A percentile compares a stretch with the other conserved stretches of the same genome.
Evolutionary conservation across 2,797 vertebrate genomes (phyloP).

Genomic region (Sebastiscus albofasciatus): DNA sequence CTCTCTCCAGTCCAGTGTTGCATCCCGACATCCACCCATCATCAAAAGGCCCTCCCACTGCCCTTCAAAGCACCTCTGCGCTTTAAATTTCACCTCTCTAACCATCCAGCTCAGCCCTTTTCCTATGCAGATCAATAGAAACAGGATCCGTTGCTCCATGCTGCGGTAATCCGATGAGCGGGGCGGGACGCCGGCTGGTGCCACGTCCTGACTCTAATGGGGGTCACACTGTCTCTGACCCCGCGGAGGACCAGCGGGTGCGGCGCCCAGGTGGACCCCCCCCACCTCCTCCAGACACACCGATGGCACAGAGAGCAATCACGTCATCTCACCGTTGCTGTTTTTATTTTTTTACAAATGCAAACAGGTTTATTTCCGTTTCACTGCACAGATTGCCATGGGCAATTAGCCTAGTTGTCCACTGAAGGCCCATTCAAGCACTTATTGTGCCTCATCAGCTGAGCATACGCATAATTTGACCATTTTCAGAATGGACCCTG

Average conservation of each 20-base stretch:
- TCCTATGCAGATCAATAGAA: conserved; percentile 85
- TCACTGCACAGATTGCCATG: not conserved
- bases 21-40: conserved; percentile 37
- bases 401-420: not conserved
- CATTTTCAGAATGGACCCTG: conserved; percentile 11
- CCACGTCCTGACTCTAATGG: conserved; percentile 69
- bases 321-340: not conserved
- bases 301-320: not conserved
- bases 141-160: conserved; percentile 79
- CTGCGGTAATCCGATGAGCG: conserved; percentile 76
- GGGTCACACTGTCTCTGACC: conserved; percentile 65
- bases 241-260: not conserved
- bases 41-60: conserved; percentile 51
- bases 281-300: conserved; percentile 6
- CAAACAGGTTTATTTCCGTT: conserved; percentile 9
- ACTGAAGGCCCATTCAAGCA: not conserved
- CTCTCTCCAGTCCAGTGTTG: conserved; percentile 1
- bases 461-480: not conserved
- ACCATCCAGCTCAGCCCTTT: conserved; percentile 81
- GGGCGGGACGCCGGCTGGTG: conserved; percentile 70
- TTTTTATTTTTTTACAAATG: not conserved
- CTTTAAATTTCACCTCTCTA: conserved; percentile 84
- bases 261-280: conserved; percentile 15
- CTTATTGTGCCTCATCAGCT: conserved; percentile 15
- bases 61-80: conserved; percentile 81